These are phyloP conservation scores for Hyperopisus bebe DNA, from an alignment of 2,113 vertebrate genomes.

Conservation along the genomic window DNA sequence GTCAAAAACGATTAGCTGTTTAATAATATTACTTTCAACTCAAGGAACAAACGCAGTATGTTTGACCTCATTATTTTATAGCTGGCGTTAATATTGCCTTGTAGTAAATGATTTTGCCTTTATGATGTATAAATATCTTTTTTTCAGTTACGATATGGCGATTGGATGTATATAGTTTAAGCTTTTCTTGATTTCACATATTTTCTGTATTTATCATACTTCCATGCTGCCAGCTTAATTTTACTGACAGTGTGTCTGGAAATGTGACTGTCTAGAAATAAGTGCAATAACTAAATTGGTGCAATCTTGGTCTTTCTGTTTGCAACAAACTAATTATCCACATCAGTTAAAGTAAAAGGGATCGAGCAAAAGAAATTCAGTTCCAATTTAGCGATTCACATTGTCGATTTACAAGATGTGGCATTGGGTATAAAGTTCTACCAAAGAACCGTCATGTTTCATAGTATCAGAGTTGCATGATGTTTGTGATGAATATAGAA, in stretches of 20 bases:
- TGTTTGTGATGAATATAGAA: not conserved
- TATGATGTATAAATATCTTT: not conserved
- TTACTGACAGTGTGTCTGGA: not conserved
- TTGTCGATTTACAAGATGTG: not conserved
- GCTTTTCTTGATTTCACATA: not conserved
- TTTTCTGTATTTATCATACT: not conserved
- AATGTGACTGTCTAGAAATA: not conserved
- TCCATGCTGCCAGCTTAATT: not conserved
- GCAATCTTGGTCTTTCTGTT: not conserved
- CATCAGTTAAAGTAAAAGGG: not conserved
- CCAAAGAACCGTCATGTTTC: not conserved
- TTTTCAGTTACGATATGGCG: not conserved
- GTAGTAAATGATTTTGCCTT: not conserved
- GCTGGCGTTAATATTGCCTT: not conserved
- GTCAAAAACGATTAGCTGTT: not conserved
- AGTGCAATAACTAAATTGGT: not conserved
- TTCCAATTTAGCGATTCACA: not conserved
- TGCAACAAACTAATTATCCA: not conserved
- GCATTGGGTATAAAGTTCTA: not conserved
- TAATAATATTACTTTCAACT: not conserved
- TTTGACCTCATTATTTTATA: not conserved
- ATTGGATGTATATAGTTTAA: not conserved
- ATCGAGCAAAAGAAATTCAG: not conserved
- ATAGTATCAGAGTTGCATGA: not conserved
- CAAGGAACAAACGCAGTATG: not conserved